A percentile compares a stretch with the other conserved stretches of the same genome.
phyloP scores from a whole-genome alignment of 2,888 invertebrate genomes.

The Pammene fasciana region DNA sequence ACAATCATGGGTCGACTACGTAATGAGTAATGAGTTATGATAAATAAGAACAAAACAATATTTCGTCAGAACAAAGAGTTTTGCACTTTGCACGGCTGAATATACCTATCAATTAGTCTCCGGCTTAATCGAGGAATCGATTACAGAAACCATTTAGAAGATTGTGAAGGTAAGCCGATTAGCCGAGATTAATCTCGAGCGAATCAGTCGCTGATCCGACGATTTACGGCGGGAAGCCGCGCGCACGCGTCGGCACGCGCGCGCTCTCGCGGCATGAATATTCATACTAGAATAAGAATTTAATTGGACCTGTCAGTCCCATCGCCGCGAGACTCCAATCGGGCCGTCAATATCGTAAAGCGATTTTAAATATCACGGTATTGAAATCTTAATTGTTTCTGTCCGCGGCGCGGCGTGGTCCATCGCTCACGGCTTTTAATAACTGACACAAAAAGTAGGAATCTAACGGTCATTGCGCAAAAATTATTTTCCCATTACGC shows the following conservation, averaged over 20 bases:
- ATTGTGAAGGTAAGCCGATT: constrained; percentile 38
- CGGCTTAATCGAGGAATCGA: constrained; percentile 27
- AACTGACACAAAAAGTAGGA: constrained; percentile 56
- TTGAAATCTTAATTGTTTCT: constrained; percentile 38
- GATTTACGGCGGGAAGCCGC: neutral
- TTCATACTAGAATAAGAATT: constrained; percentile 37
- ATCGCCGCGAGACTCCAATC: constrained; percentile 20
- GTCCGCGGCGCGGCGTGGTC: constrained; percentile 25
- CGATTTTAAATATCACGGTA: constrained; percentile 40
- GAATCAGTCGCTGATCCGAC: constrained; percentile 23
- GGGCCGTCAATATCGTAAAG: constrained; percentile 30
- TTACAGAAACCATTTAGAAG: constrained; percentile 34
- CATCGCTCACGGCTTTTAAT: constrained; percentile 57
- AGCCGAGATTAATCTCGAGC: constrained; percentile 23
- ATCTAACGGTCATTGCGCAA: constrained; percentile 54
- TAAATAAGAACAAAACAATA: neutral
- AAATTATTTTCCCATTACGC: constrained; percentile 55
- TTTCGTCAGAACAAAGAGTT: constrained; percentile 4
- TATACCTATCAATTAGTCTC: constrained; percentile 16
- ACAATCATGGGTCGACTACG: neutral
- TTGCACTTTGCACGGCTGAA: constrained; percentile 6
- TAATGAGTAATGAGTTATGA: too few relatives aligned
- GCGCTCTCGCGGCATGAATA: constrained; percentile 15
- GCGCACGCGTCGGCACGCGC: neutral
- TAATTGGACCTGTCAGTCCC: constrained; percentile 37